Evolutionary conservation across 1,140 invertebrate genomes (phyloP), one percentile per base, ranked within the genome.

Genomic region (Calycopis cecrops): DNA sequence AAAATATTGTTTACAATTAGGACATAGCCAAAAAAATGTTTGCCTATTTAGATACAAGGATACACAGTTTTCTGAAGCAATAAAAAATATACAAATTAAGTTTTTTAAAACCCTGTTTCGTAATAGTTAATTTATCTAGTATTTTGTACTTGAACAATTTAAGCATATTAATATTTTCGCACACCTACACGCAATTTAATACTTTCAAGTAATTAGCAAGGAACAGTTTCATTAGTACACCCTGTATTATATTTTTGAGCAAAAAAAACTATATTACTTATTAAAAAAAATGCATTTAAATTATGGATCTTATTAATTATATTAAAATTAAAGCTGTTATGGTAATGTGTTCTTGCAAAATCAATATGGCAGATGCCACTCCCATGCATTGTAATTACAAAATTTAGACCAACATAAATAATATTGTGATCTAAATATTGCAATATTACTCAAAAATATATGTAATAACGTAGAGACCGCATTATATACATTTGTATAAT

Each of bases 261-360:
- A 65, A 51, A 47, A 42, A 48, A 40, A 42, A 33, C 44, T 17
- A 40, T 48, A 16, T 9, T 18, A 16, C 14, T 44, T 17, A 44
- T 17, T 37, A 16, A 16, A 16, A 16, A 44, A 57, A 48, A 28
- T 47, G 17, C 38, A 59, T 37, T 54, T 52, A 64, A 60, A 52
- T 52, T 60, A 40, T 57, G 40, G 52, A 44, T 55, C 34, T 9
- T 28, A 59, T n/a, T 38, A 59, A 21, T 49, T 62, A 52, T 55
- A 48, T 55, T 52, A 56, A 66, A 69, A 68, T 79, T 79, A 79
- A 79, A 79, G 77, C 77, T 78, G 67, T 68, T 62, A 70, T 79
- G 77, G 77, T 79, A 79, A 79, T 79, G 67, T 71, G 52, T 70
- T 69, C 57, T 62, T 54, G 51, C 52, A 34, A 53, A 58, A 55